Evolutionary conservation across 1,140 invertebrate species (phyloP), one percentile per base, ranked within the genome.

Genomic region (Drosophila lowei): DNA sequence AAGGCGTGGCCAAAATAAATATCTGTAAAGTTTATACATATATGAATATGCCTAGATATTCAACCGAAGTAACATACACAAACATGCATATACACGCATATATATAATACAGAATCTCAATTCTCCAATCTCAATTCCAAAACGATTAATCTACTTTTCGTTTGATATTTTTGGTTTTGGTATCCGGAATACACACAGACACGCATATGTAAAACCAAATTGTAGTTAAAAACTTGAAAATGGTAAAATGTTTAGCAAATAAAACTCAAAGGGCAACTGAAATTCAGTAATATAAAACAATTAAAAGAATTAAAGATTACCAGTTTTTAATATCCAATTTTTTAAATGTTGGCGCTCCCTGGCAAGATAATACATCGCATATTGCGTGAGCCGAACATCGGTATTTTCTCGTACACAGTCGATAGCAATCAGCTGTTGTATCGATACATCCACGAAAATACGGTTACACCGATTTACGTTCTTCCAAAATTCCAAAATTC

Each of bases 151-250:
- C 62, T 23, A 11, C 43, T 13, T 18, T 53, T 71, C 8, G 42
- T 44, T 71, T 60, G 16, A 48, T 23, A 48, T 23, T 42, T 5
- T 34, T 47, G 5, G 23, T 53, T 59, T 15, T 11, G 11, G 53
- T 30, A 34, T 18, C n/a, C 28, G 25, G 2, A 44, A 44, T 46
- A 62, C 58, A 50, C 34, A 61, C 8, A 42, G 50, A 65, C 7
- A 68, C 43, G 44, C 57, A 81, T 81, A 79, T 85, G 62, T 81
- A 78, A 81, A 86, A 77, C 81, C 68, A 81, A 86, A 80, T 86
- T 74, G 81, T 85, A 85, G 81, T 85, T 85, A 85, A 86, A 68
- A 83, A 77, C 77, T 85, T 85, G 62, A 85, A 86, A 77, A 81
- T 86, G 81, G 73, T 81, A 65, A 86, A 85, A 71, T 86, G 65